Conservation (phyloP, 1,140 invertebrate genomes). For the Drosophila ercepeae region DNA sequence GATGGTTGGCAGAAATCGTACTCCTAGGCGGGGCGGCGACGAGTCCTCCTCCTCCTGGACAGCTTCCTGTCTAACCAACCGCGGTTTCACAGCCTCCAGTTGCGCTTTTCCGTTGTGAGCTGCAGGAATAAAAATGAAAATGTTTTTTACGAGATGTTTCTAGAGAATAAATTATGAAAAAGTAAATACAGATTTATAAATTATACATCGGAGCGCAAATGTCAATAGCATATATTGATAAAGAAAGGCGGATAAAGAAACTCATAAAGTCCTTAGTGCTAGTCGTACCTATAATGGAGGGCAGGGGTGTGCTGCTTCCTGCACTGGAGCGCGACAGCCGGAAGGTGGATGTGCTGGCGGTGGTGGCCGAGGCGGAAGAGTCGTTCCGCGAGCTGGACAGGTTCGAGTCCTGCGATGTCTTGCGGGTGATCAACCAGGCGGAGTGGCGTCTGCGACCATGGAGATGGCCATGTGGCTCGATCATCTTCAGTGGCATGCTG, state of each 20-base stretch:
- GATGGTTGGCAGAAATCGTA: slow-evolving; percentile 90
- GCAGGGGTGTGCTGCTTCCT: slow-evolving; percentile 84
- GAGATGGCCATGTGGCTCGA: slow-evolving; percentile 86
- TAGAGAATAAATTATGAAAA: not conserved
- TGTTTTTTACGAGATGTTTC: no score
- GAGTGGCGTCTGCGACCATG: slow-evolving; percentile 88
- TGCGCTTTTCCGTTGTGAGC: slow-evolving; percentile 73
- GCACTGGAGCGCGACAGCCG: slow-evolving; percentile 91
- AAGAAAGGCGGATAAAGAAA: not conserved
- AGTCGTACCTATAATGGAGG: slow-evolving; percentile 72
- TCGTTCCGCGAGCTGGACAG: slow-evolving; percentile 94
- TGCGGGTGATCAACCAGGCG: slow-evolving; percentile 94
- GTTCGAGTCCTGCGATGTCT: slow-evolving; percentile 95
- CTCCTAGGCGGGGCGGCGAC: slow-evolving; percentile 87
- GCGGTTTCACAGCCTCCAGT: slow-evolving; percentile 84
- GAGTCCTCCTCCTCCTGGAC: slow-evolving; percentile 88
- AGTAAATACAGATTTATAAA: not conserved
- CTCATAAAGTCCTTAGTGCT: no score
- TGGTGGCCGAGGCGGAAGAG: slow-evolving; percentile 92
- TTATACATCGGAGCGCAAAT: no score
- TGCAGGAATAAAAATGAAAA: slow-evolving; percentile 8
- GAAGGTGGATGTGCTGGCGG: slow-evolving; percentile 94
- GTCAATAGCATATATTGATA: not conserved
- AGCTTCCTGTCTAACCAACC: slow-evolving; percentile 90
- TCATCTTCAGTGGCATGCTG: slow-evolving; percentile 89